Base-by-base conservation (phyloP, 1,140 invertebrate genomes). In the Apis florea region DNA sequence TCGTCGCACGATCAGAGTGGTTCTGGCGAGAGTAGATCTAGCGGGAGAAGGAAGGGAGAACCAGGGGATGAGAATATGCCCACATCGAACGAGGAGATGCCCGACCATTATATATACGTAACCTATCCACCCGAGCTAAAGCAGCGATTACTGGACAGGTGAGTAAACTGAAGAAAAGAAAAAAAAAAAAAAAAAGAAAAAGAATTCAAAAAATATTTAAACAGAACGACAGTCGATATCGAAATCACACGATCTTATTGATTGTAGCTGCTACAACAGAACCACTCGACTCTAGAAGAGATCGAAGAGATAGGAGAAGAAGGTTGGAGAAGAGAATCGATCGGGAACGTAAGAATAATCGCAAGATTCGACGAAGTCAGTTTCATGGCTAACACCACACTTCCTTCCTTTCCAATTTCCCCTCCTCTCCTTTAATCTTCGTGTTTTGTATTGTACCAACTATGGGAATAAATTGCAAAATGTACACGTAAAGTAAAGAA, bases 81-180 rank as follows among this genome's bases (percentile, higher is more conserved):
- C 17, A 70, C 84, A 6, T 80, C 89, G 13, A 86, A 89, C 71
- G 92, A 92, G 54, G 91, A 91, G 4, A 89, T 90, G 86, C 89
- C 94, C 24, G 95, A 97, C 92, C 96, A 97, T 91, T 97, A 97
- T 92, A 97, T 97, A 85, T 97, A 97, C 92, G 97, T 97, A 80
- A 96, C 96, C 68, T 97, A 97, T 94, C 97, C 97, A 71, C 96
- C 97, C 19, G 97, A 97, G 92, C 94, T 97, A 56, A 97, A 97
- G 92, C 95, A 96, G 86, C 94, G 96, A 71, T 94, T 97, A 84
- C 94, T 97, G 76, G 96, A 97, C 94, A 97, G 96, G 96, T 97
- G 96, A 82, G 61, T 79, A 59, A 47, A 21, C 19, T 26, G 71
- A 19, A n/a, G n/a, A n/a, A n/a, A n/a, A n/a, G 67, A 24, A 40